phyloP scores from a whole-genome alignment of 2,113 vertebrate species.

The Ailurus styani region DNA sequence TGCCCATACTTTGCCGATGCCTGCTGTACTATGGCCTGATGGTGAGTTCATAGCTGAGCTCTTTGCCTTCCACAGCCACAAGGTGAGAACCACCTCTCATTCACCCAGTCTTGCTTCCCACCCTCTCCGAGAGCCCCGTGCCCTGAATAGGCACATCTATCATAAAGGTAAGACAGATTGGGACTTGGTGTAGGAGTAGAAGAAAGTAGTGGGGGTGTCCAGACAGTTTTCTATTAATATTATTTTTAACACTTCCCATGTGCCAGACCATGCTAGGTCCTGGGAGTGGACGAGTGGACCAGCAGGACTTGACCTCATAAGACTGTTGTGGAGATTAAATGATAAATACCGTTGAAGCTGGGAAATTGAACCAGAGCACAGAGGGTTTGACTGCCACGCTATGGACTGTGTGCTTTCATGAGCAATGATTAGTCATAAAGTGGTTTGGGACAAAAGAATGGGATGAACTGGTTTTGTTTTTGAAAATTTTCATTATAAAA shows the following conservation, averaged over 20 bases:
- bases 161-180: neutral
- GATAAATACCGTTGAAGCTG: neutral
- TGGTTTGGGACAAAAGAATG: neutral
- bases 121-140: neutral
- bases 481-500: slow-evolving; percentile 24
- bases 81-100: neutral
- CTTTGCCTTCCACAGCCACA: neutral
- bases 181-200: neutral
- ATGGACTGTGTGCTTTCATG: neutral
- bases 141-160: neutral
- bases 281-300: too few relatives aligned
- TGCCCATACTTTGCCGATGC: too few relatives aligned
- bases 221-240: neutral
- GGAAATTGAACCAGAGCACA: rapidly evolving
- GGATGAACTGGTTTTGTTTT: neutral
- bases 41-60: neutral
- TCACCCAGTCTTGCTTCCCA: neutral
- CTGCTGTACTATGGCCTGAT: rapidly evolving
- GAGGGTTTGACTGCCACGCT: neutral
- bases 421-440: neutral
- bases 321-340: neutral
- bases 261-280: neutral
- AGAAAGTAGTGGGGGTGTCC: neutral
- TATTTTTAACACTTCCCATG: neutral
- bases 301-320: neutral